phyloP scores from a whole-genome alignment of 1,140 invertebrate species.

The Leptopilina boulardi region DNA sequence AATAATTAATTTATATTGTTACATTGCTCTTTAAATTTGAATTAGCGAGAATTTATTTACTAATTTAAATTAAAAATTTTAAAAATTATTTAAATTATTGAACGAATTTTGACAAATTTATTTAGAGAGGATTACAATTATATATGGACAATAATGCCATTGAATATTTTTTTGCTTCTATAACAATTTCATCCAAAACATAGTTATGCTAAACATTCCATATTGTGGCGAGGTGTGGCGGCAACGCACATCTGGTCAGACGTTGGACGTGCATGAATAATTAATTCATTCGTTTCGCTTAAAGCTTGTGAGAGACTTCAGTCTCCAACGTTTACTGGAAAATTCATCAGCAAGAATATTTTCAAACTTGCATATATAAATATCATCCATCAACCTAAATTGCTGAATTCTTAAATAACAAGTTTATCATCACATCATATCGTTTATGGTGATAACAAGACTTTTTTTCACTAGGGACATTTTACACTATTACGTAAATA shows the following conservation, averaged over 20 bases:
- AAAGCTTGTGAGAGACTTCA: slow-evolving; percentile 46
- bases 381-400: background rate
- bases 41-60: too few species aligned
- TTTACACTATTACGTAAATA: too few species aligned
- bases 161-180: slow-evolving; percentile 46
- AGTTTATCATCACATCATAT: background rate
- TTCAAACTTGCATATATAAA: background rate
- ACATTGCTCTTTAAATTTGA: too few species aligned
- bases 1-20: too few species aligned
- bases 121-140: background rate
- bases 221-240: slow-evolving; percentile 49
- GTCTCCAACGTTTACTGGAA: slow-evolving; percentile 35
- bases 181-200: slow-evolving; percentile 42
- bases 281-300: slow-evolving; percentile 56
- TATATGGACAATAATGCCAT: too few species aligned
- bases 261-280: slow-evolving; percentile 59
- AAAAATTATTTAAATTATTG: too few species aligned
- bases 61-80: too few species aligned
- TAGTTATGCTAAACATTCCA: slow-evolving; percentile 58
- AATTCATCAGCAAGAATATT: background rate
- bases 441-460: too few species aligned
- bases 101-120: too few species aligned
- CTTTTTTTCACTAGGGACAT: too few species aligned
- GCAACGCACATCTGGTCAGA: slow-evolving; percentile 55
- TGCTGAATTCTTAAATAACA: background rate